Percentiles rank a stretch among this genome's conserved stretches.
Evolutionary conservation across 1,140 invertebrate species (phyloP).

Genomic region (Drosophila kohkoa): DNA sequence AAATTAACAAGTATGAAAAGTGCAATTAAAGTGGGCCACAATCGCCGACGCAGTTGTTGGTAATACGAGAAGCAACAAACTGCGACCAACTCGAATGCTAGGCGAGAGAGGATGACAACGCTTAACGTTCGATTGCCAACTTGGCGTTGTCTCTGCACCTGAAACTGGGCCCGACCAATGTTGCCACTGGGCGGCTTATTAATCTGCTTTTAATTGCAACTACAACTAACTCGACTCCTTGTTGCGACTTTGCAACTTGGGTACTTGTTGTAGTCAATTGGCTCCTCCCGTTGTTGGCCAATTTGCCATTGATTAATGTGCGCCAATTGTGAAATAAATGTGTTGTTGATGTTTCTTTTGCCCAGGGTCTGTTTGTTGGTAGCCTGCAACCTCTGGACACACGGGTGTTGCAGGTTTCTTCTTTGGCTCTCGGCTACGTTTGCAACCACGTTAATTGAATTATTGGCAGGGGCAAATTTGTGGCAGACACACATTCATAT

Average conservation of each 20-base stretch:
- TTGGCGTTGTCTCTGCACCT: slow-evolving; percentile 66
- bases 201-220: slow-evolving; percentile 79
- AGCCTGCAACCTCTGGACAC: slow-evolving; percentile 7
- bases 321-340: slow-evolving; percentile 81
- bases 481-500: slow-evolving; percentile 64
- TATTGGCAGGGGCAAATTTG: slow-evolving; percentile 79
- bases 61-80: slow-evolving; percentile 58
- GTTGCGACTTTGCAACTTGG: slow-evolving; percentile 21
- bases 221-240: slow-evolving; percentile 29
- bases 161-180: slow-evolving; percentile 36
- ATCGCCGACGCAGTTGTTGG: slow-evolving; percentile 32
- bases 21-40: slow-evolving; percentile 78
- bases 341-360: slow-evolving; percentile 52
- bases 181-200: slow-evolving; percentile 64
- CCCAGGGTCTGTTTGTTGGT: slow-evolving; percentile 19
- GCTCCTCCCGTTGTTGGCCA: slow-evolving; percentile 29
- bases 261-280: slow-evolving; percentile 69
- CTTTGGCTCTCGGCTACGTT: slow-evolving; percentile 2
- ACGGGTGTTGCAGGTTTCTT: slow-evolving; percentile 47
- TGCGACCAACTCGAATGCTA: slow-evolving; percentile 6
- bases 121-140: slow-evolving; percentile 2
- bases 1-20: slow-evolving; percentile 83
- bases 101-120: slow-evolving; percentile 68
- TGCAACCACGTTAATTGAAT: slow-evolving; percentile 68
- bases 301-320: slow-evolving; percentile 74